Percentiles rank a stretch among this genome's conserved stretches.
Evolutionary conservation across 2,113 vertebrate species (phyloP).

Genomic region (Eurystomus gularis): DNA sequence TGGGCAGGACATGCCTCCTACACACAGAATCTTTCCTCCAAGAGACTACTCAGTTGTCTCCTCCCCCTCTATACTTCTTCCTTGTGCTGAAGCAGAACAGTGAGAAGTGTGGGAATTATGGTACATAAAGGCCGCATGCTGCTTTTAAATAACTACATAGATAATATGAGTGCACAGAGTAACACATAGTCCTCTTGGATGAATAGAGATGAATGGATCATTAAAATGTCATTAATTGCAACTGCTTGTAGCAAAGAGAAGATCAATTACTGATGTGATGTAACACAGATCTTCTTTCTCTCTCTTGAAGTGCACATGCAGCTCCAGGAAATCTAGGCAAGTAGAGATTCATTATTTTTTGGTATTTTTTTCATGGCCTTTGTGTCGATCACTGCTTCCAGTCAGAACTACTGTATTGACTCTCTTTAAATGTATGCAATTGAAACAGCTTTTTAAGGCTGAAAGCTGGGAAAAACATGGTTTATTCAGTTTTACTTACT

Average conservation of each 20-base stretch:
- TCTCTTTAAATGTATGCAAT: not conserved
- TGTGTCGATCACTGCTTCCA: not conserved
- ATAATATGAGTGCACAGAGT: not conserved
- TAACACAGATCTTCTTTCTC: not conserved
- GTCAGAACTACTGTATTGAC: not conserved
- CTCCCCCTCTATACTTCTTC: not conserved
- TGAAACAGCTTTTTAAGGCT: not conserved
- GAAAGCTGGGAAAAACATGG: not conserved
- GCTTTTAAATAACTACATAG: not conserved
- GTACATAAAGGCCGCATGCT: not conserved
- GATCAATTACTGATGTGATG: not conserved
- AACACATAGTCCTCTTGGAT: not conserved
- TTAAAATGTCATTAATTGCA: slow-evolving; percentile 8
- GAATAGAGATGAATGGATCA: not conserved
- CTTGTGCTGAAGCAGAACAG: not conserved
- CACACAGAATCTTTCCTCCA: not conserved
- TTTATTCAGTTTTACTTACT: not conserved
- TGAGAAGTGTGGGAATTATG: not conserved
- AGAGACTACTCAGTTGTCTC: not conserved
- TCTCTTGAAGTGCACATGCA: not conserved
- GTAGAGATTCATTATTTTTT: not conserved
- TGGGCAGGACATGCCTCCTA: not conserved
- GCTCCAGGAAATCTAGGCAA: not conserved
- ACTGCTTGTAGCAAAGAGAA: not conserved
- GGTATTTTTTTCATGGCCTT: not conserved